Conservation (phyloP, 2,113 vertebrate species). For the Brachirus orientalis region DNA sequence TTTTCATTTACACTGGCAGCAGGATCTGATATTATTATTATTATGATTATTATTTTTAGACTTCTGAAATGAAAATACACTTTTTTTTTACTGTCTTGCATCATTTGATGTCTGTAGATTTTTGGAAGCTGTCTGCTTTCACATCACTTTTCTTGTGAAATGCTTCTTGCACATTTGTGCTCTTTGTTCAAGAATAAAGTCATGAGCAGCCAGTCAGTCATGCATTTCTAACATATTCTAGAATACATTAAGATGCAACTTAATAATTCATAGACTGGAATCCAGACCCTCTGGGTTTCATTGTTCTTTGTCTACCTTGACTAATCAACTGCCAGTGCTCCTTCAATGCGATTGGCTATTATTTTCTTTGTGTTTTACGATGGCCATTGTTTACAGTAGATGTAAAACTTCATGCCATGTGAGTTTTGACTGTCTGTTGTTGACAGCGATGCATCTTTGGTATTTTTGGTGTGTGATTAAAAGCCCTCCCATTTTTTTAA, state of each 20-base stretch:
- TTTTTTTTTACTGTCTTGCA: neutral
- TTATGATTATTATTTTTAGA: too few relatives aligned
- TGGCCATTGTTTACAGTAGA: too few relatives aligned
- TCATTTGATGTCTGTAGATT: neutral
- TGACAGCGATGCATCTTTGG: too few relatives aligned
- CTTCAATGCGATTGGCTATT: neutral
- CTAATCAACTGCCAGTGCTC: neutral
- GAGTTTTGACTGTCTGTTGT: too few relatives aligned
- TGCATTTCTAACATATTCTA: constrained; percentile 59
- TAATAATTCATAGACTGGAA: constrained; percentile 72
- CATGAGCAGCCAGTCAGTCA: constrained; percentile 26
- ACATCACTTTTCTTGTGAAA: constrained; percentile 20
- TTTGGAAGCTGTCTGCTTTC: constrained; percentile 33
- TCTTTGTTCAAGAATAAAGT: constrained; percentile 40
- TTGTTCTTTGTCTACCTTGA: constrained; percentile 55
- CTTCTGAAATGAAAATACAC: neutral
- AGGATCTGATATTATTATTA: neutral
- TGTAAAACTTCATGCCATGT: too few relatives aligned
- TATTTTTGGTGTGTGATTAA: constrained; percentile 12
- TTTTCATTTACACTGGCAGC: too few relatives aligned
- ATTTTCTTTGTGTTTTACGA: constrained; percentile 6
- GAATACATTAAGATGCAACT: constrained; percentile 68
- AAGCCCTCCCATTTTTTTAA: too few relatives aligned
- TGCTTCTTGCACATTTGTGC: neutral
- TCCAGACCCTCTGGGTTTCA: constrained; percentile 48